phyloP scores from a whole-genome alignment of 2,888 invertebrate genomes.

The Epinotia nisella region DNA sequence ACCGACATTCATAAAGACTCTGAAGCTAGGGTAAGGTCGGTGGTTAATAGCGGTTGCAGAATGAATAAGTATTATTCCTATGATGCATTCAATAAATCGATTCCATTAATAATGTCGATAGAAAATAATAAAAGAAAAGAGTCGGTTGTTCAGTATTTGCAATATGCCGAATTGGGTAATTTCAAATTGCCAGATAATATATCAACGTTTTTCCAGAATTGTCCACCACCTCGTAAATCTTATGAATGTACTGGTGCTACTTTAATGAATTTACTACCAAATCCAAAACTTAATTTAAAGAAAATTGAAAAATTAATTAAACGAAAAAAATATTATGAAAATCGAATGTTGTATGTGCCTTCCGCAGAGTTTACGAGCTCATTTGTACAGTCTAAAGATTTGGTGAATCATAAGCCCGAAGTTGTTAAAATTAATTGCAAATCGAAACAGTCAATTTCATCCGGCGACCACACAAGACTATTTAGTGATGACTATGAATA shows the following conservation, averaged over 20 bases:
- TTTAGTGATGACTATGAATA: background rate
- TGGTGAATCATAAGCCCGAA: background rate
- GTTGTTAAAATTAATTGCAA: background rate
- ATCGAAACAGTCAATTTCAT: background rate
- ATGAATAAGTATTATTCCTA: background rate
- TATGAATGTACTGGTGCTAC: constrained; percentile 1
- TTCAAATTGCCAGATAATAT: background rate
- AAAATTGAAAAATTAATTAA: background rate
- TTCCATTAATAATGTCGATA: background rate
- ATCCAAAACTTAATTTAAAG: background rate
- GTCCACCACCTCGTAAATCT: background rate
- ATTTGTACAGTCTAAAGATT: background rate
- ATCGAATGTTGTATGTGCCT: background rate
- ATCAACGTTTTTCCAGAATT: background rate
- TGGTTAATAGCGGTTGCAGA: background rate
- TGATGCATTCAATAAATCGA: background rate
- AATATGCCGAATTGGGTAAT: background rate
- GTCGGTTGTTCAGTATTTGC: background rate
- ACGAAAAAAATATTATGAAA: background rate
- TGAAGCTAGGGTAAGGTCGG: background rate
- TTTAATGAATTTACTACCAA: background rate
- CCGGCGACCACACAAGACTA: background rate
- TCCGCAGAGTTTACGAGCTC: background rate
- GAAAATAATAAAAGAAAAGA: background rate
- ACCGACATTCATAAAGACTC: background rate